phyloP scores from a whole-genome alignment of 2,888 invertebrate genomes.

The Cryptophagus acutangulus region DNA sequence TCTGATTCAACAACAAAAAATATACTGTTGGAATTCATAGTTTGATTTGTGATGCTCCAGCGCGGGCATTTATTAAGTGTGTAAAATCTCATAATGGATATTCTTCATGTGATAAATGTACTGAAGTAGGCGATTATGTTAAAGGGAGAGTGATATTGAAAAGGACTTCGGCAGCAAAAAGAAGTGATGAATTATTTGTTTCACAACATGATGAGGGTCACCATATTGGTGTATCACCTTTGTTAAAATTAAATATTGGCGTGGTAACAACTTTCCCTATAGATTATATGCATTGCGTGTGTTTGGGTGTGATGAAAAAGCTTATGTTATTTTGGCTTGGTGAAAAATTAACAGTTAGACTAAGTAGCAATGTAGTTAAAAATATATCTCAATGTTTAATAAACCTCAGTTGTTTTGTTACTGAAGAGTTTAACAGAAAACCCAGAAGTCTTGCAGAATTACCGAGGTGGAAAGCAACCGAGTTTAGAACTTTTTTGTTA shows the following conservation, averaged over 20 bases:
- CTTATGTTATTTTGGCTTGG: constrained; percentile 12
- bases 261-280: constrained; percentile 17
- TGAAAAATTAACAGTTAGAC: constrained; percentile 3
- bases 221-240: constrained; percentile 17
- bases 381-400: constrained; percentile 14
- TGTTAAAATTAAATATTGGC: constrained; percentile 12
- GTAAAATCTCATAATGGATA: constrained; percentile 21
- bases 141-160: constrained; percentile 12
- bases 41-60: constrained; percentile 26
- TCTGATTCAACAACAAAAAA: constrained; percentile 6
- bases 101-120: constrained; percentile 24
- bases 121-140: constrained; percentile 13
- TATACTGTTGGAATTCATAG: constrained; percentile 16
- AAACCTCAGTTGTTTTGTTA: constrained; percentile 15
- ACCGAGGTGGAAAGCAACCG: constrained; percentile 23
- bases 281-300: constrained; percentile 17
- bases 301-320: constrained; percentile 15
- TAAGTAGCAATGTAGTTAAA: constrained; percentile 11
- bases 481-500: constrained; percentile 23
- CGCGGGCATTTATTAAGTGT: constrained; percentile 22
- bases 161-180: neutral
- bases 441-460: constrained; percentile 20
- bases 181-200: constrained; percentile 17
- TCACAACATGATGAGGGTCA: constrained; percentile 15
- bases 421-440: constrained; percentile 25